These are phyloP conservation scores for Siniperca chuatsi DNA, from an alignment of 2,113 vertebrate species.

Conservation along the genomic window DNA sequence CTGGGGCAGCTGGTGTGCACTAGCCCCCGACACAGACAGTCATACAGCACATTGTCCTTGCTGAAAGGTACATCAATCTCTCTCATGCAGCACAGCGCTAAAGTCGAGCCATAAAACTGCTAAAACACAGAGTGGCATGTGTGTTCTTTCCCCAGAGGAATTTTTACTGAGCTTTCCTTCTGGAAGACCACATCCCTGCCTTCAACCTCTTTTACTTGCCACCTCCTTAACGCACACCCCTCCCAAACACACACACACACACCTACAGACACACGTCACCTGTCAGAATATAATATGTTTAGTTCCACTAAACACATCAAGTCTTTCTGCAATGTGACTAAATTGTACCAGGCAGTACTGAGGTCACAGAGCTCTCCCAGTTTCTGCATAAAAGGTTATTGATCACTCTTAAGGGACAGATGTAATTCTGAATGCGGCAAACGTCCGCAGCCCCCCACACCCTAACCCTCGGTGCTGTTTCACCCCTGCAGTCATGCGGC, in stretches of 20 bases:
- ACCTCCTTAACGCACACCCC: constrained; percentile 37
- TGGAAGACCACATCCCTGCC: constrained; percentile 58
- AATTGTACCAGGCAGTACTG: constrained; percentile 43
- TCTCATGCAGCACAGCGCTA: constrained; percentile 74
- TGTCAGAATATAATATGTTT: constrained; percentile 53
- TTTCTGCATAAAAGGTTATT: constrained; percentile 66
- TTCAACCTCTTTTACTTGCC: constrained; percentile 53
- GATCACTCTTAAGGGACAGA: constrained; percentile 67
- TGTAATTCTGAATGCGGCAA: constrained; percentile 56
- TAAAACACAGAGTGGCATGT: constrained; percentile 76
- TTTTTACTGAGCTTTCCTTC: constrained; percentile 79
- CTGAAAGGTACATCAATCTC: constrained; percentile 82
- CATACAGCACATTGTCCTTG: constrained; percentile 67
- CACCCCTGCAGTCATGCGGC: constrained; percentile 49
- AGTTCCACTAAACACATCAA: constrained; percentile 38
- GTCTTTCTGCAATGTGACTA: constrained; percentile 52
- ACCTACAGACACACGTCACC: constrained; percentile 50
- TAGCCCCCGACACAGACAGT: constrained; percentile 47
- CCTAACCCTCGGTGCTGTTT: constrained; percentile 42
- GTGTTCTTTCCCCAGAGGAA: constrained; percentile 70
- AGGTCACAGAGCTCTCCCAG: constrained; percentile 51
- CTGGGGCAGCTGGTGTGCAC: constrained; percentile 44
- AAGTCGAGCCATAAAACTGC: constrained; percentile 76
- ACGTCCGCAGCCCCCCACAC: constrained; percentile 15
- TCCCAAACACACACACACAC: constrained; percentile 1